Evolutionary conservation across 64 coral and sea anemone genomes (phyloP), one percentile per base, ranked within the genome.

Genomic region (Platygyra sinensis): DNA sequence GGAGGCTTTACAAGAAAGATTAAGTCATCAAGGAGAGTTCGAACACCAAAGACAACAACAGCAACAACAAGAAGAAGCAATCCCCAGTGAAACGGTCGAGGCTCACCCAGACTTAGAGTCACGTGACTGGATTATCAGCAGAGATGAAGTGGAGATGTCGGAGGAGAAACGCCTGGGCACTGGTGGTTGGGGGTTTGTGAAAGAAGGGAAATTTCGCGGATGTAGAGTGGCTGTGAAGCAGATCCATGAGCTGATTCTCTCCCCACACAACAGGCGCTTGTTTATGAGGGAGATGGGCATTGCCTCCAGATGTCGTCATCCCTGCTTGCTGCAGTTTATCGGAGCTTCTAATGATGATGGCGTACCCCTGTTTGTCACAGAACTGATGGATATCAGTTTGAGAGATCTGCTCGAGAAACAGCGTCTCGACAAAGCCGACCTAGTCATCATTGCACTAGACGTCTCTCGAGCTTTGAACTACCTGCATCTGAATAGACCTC

Each of bases 271-370:
- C 78, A 75, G 90, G 31, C 67, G 94, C 63, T 75, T 99, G 60
- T 99, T 99, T 79, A 89, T 93, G 83, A 71, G 96, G 49, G 96
- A 99, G 80, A 99, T 99, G 96, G 54, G 64, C 15, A 99, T 99
- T 67, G 96, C 96, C 0, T 89, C 94, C 1, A 87, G 92, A 39
- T 95, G 94, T 51, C 94, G 94, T 16, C 96, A 99, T 78, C 96
- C 96, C 4, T 93, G 88, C 80, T 75, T 99, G 42, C 55, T 99
- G 14, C 96, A 99, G 84, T 99, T 99, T 62, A 91, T 99, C 12
- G 96, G 96, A 32, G 96, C 96, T 10, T 95, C 96, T 61, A 93
- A 90, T 31, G 94, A 98, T 10, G 82, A 98, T 80, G 96, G 93
- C 20, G 89, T 88, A 10, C 96, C 96, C 4, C 71, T 94, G 18